These are phyloP conservation scores for Drosophila varians DNA, from an alignment of 1,140 invertebrate species.

Conservation along the genomic window DNA sequence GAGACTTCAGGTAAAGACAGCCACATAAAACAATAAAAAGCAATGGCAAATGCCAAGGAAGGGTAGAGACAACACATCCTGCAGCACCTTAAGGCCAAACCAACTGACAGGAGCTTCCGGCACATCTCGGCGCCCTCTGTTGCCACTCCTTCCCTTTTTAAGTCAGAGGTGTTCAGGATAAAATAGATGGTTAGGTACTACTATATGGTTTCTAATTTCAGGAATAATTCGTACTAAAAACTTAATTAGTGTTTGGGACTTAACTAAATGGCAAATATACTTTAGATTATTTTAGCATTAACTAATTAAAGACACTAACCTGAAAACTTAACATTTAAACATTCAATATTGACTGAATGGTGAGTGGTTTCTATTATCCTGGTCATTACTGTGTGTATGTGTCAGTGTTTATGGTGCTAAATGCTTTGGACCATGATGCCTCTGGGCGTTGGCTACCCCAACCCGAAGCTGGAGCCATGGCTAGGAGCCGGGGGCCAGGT, in stretches of 20 bases:
- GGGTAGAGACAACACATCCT: constrained; percentile 52
- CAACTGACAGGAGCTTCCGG: constrained; percentile 52
- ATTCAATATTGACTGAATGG: no score
- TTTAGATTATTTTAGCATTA: no score
- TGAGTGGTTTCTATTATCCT: background rate
- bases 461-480: constrained; percentile 15
- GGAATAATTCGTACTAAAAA: background rate
- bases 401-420: constrained; percentile 57
- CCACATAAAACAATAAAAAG: constrained; percentile 76
- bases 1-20: constrained; percentile 22
- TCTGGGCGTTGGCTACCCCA: constrained; percentile 28
- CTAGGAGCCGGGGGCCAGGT: constrained; percentile 54
- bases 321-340: no score
- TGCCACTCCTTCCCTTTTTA: constrained; percentile 5
- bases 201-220: background rate
- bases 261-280: no score
- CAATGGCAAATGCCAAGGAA: constrained; percentile 47
- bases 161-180: constrained; percentile 12
- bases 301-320: no score
- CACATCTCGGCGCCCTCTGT: constrained; percentile 1
- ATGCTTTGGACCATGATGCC: constrained; percentile 57
- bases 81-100: constrained; percentile 50
- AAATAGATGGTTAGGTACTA: constrained; percentile 2
- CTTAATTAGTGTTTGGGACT: no score
- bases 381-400: constrained; percentile 19